Evolutionary conservation across 2,113 vertebrate genomes (phyloP).

Genomic region (Pomatorhinus ruficollis): DNA sequence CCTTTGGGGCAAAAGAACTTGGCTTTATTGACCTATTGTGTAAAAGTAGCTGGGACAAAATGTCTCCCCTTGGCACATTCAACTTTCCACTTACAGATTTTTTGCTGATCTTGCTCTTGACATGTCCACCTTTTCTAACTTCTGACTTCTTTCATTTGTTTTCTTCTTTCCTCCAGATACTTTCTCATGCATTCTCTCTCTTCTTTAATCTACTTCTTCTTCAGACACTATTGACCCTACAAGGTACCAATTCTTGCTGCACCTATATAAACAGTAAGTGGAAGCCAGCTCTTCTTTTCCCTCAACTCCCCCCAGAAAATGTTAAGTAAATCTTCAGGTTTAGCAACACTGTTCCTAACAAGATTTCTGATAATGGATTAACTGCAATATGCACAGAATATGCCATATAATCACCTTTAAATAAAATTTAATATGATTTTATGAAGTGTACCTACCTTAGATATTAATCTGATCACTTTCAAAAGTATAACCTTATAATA

Average conservation of each 20-base stretch:
- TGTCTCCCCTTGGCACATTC: fast-evolving
- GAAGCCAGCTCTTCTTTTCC: background rate
- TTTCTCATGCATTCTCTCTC: background rate
- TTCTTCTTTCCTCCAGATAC: background rate
- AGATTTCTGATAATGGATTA: background rate
- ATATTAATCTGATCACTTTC: background rate
- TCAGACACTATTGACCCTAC: background rate
- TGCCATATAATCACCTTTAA: background rate
- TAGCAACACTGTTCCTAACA: background rate
- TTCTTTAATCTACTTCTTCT: background rate
- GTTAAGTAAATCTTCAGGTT: background rate
- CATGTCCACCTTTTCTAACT: background rate
- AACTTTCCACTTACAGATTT: background rate
- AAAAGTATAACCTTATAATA: background rate
- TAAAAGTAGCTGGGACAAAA: background rate
- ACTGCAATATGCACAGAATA: background rate
- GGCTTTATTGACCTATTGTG: background rate
- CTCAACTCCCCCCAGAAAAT: fast-evolving
- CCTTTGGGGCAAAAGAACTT: background rate
- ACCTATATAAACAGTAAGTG: background rate
- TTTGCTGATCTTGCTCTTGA: background rate
- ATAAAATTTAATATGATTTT: background rate
- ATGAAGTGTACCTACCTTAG: background rate
- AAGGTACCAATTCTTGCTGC: background rate
- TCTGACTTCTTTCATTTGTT: background rate